Base-by-base conservation (phyloP, 2,888 invertebrate genomes). In the Dione juno region DNA sequence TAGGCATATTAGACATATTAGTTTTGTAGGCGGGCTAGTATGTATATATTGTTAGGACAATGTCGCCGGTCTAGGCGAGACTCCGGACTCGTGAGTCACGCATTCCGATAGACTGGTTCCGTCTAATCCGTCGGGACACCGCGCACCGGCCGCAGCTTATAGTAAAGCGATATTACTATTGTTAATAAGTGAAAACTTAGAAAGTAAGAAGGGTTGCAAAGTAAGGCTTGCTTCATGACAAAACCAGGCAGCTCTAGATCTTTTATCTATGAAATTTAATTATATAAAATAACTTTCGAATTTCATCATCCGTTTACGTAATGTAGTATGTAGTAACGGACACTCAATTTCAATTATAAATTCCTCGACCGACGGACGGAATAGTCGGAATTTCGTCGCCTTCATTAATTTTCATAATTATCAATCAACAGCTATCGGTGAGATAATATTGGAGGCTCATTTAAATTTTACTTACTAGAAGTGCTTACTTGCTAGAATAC, bases 11-110 rank as follows among this genome's bases (percentile, higher is more conserved):
- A 28, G 28, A 5, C 28, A 57, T 35, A 16, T 28, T 45, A 61
- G 7, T 10, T 35, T 11, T 45, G 35, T 28, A 45, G 61, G 61
- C 45, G 61, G 28, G 28, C 37, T 40, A 16, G 16, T 61, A 35
- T 61, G 1, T n/a, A n/a, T n/a, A n/a, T n/a, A n/a, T n/a, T n/a
- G 37, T 57, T 57, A 57, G 57, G 43, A 16, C n/a, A 28, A 61
- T 61, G 28, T 28, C 28, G 2, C 28, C 35, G 45, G 45, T 45
- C 61, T 43, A 28, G 45, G n/a, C n/a, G n/a, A n/a, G n/a, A n/a
- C n/a, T n/a, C n/a, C n/a, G n/a, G n/a, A n/a, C n/a, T n/a, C 45
- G 43, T 61, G 61, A 61, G 61, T 61, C 61, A 61, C 61, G 61
- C 61, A 61, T 61, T 45, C 61, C 61, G 35, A 45, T 45, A 16